Conservation (phyloP, 1,140 invertebrate genomes). For the Drosophila kepulauana region DNA sequence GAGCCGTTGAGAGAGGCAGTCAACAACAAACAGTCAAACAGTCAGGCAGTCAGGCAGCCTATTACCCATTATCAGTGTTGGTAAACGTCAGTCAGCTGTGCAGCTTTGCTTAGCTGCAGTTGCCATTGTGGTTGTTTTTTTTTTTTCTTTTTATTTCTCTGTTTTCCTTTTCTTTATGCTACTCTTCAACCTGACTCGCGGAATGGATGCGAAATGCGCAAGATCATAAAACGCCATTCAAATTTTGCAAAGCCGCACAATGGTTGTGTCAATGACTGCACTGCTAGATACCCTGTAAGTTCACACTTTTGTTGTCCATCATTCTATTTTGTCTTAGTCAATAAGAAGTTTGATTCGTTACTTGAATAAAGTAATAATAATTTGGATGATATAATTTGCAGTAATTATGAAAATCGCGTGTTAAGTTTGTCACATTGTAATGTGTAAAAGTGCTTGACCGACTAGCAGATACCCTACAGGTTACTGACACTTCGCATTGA, state of each 20-base stretch:
- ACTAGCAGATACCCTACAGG: neutral
- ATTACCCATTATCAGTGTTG: conserved; percentile 43
- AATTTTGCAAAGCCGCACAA: neutral
- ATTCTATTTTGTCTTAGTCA: neutral
- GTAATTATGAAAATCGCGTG: too few relatives aligned
- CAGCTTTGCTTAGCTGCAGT: conserved; percentile 50
- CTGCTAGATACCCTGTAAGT: neutral
- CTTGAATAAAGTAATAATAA: too few relatives aligned
- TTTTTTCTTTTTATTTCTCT: neutral
- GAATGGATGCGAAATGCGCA: conserved; percentile 11
- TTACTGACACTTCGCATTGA: too few relatives aligned
- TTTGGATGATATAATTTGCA: too few relatives aligned
- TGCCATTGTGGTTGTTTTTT: conserved; percentile 21
- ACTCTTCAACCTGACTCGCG: neutral
- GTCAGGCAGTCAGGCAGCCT: conserved; percentile 17
- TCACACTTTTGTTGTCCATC: neutral
- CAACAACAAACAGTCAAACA: conserved; percentile 29
- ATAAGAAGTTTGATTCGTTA: too few relatives aligned
- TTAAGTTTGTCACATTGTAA: too few relatives aligned
- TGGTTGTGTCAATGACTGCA: neutral
- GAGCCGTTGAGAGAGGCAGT: conserved; percentile 53
- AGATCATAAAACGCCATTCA: conserved; percentile 9
- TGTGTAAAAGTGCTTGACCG: neutral
- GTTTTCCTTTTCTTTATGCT: neutral
- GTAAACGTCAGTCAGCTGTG: conserved; percentile 54